Evolutionary conservation across 1,140 invertebrate species (phyloP).

Genomic region (Bombus fervidus): DNA sequence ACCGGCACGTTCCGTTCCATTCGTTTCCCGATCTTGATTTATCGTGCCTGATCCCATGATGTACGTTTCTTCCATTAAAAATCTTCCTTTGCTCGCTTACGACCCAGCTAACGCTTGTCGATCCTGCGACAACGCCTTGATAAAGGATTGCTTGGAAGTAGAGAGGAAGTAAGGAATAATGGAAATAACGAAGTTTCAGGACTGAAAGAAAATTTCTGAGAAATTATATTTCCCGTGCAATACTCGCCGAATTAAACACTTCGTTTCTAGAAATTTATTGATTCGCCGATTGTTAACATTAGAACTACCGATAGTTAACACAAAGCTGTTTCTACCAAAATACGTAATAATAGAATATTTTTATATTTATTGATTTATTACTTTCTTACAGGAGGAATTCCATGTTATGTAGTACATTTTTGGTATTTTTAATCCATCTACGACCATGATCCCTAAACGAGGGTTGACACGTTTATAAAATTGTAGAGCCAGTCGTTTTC

Average conservation of each 20-base stretch:
- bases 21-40: constrained; percentile 4
- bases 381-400: too few species aligned
- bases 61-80: background rate
- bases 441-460: accelerated
- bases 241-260: too few species aligned
- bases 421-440: too few species aligned
- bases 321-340: too few species aligned
- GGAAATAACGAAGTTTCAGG: background rate
- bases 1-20: background rate
- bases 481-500: too few species aligned
- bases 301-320: too few species aligned
- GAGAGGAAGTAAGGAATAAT: background rate
- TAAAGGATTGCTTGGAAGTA: background rate
- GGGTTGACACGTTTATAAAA: too few species aligned
- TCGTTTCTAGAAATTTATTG: too few species aligned
- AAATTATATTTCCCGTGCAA: background rate
- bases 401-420: too few species aligned
- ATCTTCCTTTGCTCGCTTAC: background rate
- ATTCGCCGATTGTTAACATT: too few species aligned
- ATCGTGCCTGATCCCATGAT: background rate
- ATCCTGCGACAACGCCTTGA: background rate
- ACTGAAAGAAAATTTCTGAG: background rate
- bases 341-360: too few species aligned
- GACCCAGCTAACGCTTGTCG: background rate
- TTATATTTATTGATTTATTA: too few species aligned